phyloP scores from a whole-genome alignment of 2,797 vertebrate genomes.

The Dermochelys coriacea region DNA sequence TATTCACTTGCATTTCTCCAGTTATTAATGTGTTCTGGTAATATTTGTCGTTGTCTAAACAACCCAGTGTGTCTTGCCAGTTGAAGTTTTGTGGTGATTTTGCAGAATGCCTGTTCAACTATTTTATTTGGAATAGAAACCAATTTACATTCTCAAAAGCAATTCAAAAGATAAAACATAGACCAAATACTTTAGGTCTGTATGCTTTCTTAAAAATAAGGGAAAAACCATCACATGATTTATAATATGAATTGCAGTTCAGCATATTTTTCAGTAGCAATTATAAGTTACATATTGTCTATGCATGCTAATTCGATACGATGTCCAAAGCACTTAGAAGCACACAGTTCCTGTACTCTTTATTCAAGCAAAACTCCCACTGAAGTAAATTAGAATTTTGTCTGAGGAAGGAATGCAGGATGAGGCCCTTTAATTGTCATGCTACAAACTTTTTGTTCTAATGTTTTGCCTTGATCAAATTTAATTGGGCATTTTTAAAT shows the following conservation, averaged over 20 bases:
- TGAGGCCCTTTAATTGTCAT: constrained; percentile 13
- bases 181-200: rapidly evolving
- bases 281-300: neutral
- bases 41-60: neutral
- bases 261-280: constrained; percentile 7
- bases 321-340: constrained; percentile 2
- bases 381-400: neutral
- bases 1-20: rapidly evolving
- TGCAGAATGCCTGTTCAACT: neutral
- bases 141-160: constrained; percentile 21
- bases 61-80: neutral
- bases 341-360: neutral
- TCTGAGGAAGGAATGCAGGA: neutral
- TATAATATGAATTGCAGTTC: neutral
- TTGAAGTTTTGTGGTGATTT: neutral
- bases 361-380: neutral
- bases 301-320: constrained; percentile 12
- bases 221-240: neutral
- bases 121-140: neutral
- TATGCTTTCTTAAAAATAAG: neutral
- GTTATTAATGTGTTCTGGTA: rapidly evolving
- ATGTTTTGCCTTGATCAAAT: constrained; percentile 31
- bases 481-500: neutral
- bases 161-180: constrained; percentile 1
- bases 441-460: constrained; percentile 8